These are phyloP conservation scores for Penaeus indicus DNA, from an alignment of 1,140 invertebrate genomes.

Conservation along the genomic window DNA sequence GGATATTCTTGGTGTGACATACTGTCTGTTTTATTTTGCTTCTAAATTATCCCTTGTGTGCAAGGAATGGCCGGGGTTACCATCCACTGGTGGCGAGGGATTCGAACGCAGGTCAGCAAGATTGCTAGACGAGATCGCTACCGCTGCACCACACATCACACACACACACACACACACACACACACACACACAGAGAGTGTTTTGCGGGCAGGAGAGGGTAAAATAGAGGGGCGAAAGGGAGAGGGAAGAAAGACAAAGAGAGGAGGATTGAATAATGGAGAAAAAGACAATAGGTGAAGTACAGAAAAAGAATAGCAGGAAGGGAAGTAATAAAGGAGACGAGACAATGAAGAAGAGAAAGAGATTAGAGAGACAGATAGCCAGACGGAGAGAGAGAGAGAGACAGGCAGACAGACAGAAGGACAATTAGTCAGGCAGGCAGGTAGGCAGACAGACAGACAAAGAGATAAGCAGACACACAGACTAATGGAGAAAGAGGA, in stretches of 20 bases:
- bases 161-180: slow-evolving; percentile 48
- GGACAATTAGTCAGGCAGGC: too few species aligned
- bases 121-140: neutral
- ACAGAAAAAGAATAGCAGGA: neutral
- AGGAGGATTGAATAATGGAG: neutral
- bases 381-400: neutral
- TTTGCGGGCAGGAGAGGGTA: neutral
- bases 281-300: neutral
- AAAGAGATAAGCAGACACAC: too few species aligned
- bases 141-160: neutral
- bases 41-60: too few species aligned
- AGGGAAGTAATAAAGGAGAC: neutral
- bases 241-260: neutral
- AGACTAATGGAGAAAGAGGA: too few species aligned
- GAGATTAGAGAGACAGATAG: neutral
- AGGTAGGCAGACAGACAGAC: too few species aligned
- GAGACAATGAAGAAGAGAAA: neutral
- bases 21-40: too few species aligned
- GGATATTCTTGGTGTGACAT: too few species aligned
- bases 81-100: too few species aligned
- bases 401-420: too few species aligned
- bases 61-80: too few species aligned
- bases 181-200: slow-evolving; percentile 17
- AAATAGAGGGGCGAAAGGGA: neutral
- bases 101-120: too few species aligned